A percentile compares a stretch with the other conserved stretches of the same genome.
Conservation (phyloP, 2,888 invertebrate genomes). For the Phortica okadai region DNA sequence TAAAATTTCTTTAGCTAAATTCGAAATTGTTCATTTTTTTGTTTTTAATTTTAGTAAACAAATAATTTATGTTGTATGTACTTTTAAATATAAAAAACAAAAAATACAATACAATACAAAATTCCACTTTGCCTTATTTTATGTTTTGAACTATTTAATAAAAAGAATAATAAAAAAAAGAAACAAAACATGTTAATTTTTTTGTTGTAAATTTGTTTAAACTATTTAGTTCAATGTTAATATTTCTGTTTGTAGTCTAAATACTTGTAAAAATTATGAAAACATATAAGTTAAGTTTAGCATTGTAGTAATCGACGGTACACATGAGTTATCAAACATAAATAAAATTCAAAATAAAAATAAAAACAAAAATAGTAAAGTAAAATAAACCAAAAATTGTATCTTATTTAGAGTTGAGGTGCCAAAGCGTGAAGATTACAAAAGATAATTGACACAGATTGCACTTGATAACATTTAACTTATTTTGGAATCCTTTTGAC, state of each 20-base stretch:
- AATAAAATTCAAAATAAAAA: conserved; percentile 47
- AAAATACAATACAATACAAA: conserved; percentile 8
- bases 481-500: conserved; percentile 47
- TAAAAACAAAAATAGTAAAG: conserved; percentile 56
- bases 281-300: conserved; percentile 26
- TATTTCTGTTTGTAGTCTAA: conserved; percentile 8
- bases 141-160: conserved; percentile 30
- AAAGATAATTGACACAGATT: conserved; percentile 34
- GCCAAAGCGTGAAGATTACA: too few species aligned
- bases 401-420: neutral
- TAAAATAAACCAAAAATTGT: conserved; percentile 56
- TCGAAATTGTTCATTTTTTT: conserved; percentile 43
- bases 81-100: conserved; percentile 34
- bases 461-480: conserved; percentile 56
- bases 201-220: conserved; percentile 4
- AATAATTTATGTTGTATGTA: conserved; percentile 29
- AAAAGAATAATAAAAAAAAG: conserved; percentile 31
- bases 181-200: neutral
- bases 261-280: conserved; percentile 18
- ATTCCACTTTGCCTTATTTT: conserved; percentile 48
- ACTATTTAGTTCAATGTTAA: neutral
- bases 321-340: conserved; percentile 35
- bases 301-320: conserved; percentile 27
- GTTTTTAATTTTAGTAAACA: conserved; percentile 58
- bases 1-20: conserved; percentile 39